A percentile compares a stretch with the other conserved stretches of the same genome.
Evolutionary conservation across 2,113 vertebrate genomes (phyloP).

Genomic region (Ovibos moschatus): DNA sequence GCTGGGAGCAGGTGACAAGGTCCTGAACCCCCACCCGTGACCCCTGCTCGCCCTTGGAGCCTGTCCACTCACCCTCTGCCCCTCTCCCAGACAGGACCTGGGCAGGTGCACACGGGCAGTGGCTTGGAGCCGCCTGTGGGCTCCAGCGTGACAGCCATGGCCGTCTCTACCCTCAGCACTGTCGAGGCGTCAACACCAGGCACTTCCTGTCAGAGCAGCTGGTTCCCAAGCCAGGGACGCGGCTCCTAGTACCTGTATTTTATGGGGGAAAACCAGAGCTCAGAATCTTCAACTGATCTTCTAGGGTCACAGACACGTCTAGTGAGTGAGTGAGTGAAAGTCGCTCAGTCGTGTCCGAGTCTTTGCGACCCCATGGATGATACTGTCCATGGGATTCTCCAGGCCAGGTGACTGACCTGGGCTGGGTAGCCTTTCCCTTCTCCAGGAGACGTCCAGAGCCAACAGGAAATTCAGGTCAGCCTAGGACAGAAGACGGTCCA

Average conservation of each 20-base stretch:
- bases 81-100: not conserved
- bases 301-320: not conserved
- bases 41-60: too few species aligned
- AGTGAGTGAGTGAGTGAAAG: not conserved
- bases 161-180: not conserved
- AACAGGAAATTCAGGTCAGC: not conserved
- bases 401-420: not conserved
- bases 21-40: not conserved
- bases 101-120: rapidly evolving
- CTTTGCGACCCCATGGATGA: not conserved
- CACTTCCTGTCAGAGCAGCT: too few species aligned
- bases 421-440: not conserved
- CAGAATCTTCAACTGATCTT: too few species aligned
- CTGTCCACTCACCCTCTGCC: not conserved
- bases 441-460: not conserved
- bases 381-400: not conserved
- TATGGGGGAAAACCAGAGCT: too few species aligned
- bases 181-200: rapidly evolving
- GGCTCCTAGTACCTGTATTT: not conserved
- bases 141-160: not conserved
- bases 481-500: not conserved
- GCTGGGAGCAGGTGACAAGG: not conserved
- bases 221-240: not conserved
- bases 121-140: rapidly evolving
- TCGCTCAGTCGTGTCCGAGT: not conserved